Evolutionary conservation across 2,888 invertebrate species (phyloP), one percentile per base, ranked within the genome.

Genomic region (Amphipyra berbera): DNA sequence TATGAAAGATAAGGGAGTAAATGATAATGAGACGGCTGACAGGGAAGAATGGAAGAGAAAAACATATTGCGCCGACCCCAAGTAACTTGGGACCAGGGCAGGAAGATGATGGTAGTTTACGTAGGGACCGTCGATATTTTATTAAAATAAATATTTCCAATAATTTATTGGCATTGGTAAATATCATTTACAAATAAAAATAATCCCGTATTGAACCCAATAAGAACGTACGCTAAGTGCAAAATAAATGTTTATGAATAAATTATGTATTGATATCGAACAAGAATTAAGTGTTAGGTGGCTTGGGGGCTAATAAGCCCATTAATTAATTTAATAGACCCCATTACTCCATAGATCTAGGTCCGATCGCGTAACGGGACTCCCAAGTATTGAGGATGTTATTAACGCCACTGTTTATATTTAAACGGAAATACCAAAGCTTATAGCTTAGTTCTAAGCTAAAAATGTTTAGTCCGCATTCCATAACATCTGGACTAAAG

Each of bases 321-420:
- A 75, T 78, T 60, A 48, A 78, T 78, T 64, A 63, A 59, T 42
- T 44, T 63, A 73, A 63, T 62, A 45, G 58, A 75, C 15, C 30
- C 49, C 40, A 71, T 71, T 50, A 59, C 57, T 68, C 45, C 38
- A 44, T 33, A 44, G 53, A 71, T 76, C 65, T 66, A 61, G 55
- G 46, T 45, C 47, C 35, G 30, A 49, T 41, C 33, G 41, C 38
- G 21, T 75, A 71, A 71, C 76, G 76, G 75, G 45, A 57, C 12
- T 58, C 13, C 1, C 5, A 40, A 70, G 56, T 30, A 33, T 40
- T 10, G 8, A 37, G 14, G 41, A 53, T 52, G 21, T 46, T 53
- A 30, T 30, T 7, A 53, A 12, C 14, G 9, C 15, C 37, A 21
- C 12, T 35, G 33, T 47, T 47, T 46, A 44, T 21, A 15, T 49